Evolutionary conservation across 2,888 invertebrate species (phyloP).

Genomic region (Salpingus planirostris): DNA sequence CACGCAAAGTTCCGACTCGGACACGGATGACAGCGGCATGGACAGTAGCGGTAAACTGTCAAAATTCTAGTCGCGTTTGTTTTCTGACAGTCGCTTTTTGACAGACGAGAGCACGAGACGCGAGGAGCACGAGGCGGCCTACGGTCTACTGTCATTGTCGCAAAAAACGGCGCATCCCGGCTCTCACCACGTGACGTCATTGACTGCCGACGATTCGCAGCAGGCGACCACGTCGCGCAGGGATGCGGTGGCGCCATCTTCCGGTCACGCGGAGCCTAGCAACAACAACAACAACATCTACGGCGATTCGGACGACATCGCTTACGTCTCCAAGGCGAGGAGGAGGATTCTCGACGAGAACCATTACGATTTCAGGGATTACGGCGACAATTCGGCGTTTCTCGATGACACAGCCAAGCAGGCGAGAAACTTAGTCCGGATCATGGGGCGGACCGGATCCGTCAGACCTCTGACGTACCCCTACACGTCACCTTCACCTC

Average conservation of each 20-base stretch:
- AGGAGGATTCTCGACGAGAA: conserved; percentile 37
- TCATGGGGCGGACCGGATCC: conserved; percentile 42
- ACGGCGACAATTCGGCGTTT: conserved; percentile 7
- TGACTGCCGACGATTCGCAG: conserved; percentile 7
- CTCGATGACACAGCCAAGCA: conserved; percentile 8
- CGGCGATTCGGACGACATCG: conserved; percentile 38
- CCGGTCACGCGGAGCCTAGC: conserved; percentile 1
- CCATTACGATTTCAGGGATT: conserved; percentile 6
- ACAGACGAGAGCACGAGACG: conserved; percentile 61
- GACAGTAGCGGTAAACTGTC: conserved; percentile 57
- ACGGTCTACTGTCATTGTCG: conserved; percentile 68
- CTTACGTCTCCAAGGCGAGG: conserved; percentile 36
- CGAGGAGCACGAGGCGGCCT: conserved; percentile 79
- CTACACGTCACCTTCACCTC: conserved; percentile 38
- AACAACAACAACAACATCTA: conserved; percentile 28
- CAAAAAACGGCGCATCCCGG: too few species aligned
- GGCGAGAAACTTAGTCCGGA: conserved; percentile 22
- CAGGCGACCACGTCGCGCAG: too few species aligned
- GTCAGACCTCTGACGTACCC: conserved; percentile 62
- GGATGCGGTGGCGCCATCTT: conserved; percentile 25
- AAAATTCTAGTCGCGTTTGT: not conserved
- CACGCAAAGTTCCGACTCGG: conserved; percentile 37
- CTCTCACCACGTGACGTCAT: conserved; percentile 23
- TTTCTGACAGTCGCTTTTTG: too few species aligned
- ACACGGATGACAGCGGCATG: conserved; percentile 55